phyloP scores from a whole-genome alignment of 2,797 vertebrate genomes.

The Coranthus polyacanthus region DNA sequence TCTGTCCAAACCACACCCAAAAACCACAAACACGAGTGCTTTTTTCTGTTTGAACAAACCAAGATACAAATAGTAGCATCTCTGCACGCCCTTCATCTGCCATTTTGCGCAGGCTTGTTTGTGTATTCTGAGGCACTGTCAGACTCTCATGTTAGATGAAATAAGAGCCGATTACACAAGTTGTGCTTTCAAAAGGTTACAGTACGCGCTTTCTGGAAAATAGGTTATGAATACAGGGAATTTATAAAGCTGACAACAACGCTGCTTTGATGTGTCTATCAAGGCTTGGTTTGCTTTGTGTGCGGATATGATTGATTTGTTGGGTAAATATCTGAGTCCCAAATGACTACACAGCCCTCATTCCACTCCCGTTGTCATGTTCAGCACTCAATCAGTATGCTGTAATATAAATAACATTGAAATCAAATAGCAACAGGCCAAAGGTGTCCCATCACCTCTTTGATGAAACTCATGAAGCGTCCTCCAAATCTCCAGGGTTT shows the following conservation, averaged over 20 bases:
- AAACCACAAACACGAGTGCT: constrained; percentile 32
- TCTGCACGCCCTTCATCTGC: constrained; percentile 51
- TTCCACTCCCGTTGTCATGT: constrained; percentile 28
- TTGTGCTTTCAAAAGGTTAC: constrained; percentile 76
- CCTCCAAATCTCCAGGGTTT: constrained; percentile 98
- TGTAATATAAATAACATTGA: constrained; percentile 38
- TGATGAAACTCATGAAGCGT: constrained; percentile 99
- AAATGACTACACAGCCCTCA: constrained; percentile 30
- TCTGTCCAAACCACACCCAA: constrained; percentile 30
- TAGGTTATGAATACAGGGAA: constrained; percentile 70
- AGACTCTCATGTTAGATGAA: constrained; percentile 77
- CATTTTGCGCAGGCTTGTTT: constrained; percentile 65
- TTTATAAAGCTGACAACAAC: constrained; percentile 70
- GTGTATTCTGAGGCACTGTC: constrained; percentile 72
- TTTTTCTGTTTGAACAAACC: constrained; percentile 58
- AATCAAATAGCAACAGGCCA: constrained; percentile 46
- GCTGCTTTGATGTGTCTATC: constrained; percentile 70
- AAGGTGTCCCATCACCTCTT: constrained; percentile 89
- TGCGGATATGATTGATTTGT: constrained; percentile 66
- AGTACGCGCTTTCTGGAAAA: constrained; percentile 71
- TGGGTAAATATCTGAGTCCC: constrained; percentile 62
- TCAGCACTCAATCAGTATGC: constrained; percentile 18
- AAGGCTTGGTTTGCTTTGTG: constrained; percentile 52
- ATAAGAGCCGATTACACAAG: constrained; percentile 78
- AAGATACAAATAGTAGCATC: constrained; percentile 53